A percentile compares a stretch with the other conserved stretches of the same genome.
Conservation (phyloP, 2,797 vertebrate genomes). For the Zonotrichia albicollis region DNA sequence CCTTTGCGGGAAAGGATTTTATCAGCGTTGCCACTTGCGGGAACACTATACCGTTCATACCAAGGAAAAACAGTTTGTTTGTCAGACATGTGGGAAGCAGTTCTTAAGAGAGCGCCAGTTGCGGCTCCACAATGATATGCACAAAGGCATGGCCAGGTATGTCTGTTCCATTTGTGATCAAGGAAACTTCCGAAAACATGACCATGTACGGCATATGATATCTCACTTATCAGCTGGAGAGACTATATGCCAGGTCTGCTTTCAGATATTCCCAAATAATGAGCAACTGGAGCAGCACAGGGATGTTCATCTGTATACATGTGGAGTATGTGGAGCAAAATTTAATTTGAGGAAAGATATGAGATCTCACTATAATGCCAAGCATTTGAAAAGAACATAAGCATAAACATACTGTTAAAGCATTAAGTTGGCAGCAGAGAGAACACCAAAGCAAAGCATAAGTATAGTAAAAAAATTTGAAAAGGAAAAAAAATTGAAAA, state of each 20-base stretch:
- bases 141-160: constrained; percentile 97
- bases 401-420: constrained; percentile 64
- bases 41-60: constrained; percentile 99
- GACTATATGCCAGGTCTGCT: constrained; percentile 99
- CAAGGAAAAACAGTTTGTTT: constrained; percentile 98
- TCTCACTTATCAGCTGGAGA: constrained; percentile 95
- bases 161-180: constrained; percentile 97
- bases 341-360: constrained; percentile 99
- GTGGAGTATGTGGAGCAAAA: constrained; percentile 96
- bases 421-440: constrained; percentile 72
- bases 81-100: constrained; percentile 97
- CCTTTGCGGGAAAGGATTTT: constrained; percentile 97
- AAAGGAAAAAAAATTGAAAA: constrained; percentile 43
- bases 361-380: constrained; percentile 97
- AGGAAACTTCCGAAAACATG: constrained; percentile 98
- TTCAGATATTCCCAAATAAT: constrained; percentile 95
- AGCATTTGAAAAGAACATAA: constrained; percentile 88
- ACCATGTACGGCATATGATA: constrained; percentile 99
- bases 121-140: constrained; percentile 97
- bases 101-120: constrained; percentile 96
- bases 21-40: constrained; percentile 96
- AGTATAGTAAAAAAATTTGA: constrained; percentile 68
- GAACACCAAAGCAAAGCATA: constrained; percentile 80
- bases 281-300: constrained; percentile 97
- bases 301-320: constrained; percentile 98